Conservation (phyloP, 2,888 invertebrate species). For the Caenorhabditis drosophilae region DNA sequence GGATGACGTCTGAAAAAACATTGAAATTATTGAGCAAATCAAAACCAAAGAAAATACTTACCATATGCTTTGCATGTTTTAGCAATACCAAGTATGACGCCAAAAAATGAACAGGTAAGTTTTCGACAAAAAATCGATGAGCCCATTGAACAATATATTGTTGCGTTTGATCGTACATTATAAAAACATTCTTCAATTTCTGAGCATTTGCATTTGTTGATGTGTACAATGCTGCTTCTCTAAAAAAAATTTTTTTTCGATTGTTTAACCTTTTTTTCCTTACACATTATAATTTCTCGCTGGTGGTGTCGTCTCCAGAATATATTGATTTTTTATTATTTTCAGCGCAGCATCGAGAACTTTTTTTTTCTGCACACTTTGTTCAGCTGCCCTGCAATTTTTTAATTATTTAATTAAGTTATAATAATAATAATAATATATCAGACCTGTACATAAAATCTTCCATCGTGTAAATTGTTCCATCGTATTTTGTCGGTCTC, state of each 20-base stretch:
- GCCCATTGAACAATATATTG: slow-evolving; percentile 32
- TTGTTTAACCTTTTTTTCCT: neutral
- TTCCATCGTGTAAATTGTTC: neutral
- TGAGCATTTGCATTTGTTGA: slow-evolving; percentile 16
- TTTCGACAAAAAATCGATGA: slow-evolving; percentile 49
- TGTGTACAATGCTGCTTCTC: slow-evolving; percentile 10
- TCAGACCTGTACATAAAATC: neutral
- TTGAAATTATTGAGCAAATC: neutral
- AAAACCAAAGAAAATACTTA: slow-evolving; percentile 16
- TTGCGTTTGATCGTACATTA: slow-evolving; percentile 3
- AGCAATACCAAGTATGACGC: slow-evolving; percentile 55
- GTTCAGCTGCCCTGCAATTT: slow-evolving; percentile 11
- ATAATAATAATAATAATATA: neutral
- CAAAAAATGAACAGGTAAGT: slow-evolving; percentile 45
- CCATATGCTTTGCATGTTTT: slow-evolving; percentile 46
- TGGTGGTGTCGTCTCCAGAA: slow-evolving; percentile 9
- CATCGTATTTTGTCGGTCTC: neutral
- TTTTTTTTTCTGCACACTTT: neutral
- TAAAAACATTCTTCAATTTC: slow-evolving; percentile 11
- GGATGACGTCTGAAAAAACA: slow-evolving; percentile 1
- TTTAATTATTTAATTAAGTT: neutral
- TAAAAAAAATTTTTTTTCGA: neutral
- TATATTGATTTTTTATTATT: slow-evolving; percentile 12
- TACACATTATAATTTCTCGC: slow-evolving; percentile 4
- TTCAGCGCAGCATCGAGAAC: neutral